Evolutionary conservation across 2,113 vertebrate species (phyloP), one percentile per base, ranked within the genome.

Genomic region (Macrotis lagotis): DNA sequence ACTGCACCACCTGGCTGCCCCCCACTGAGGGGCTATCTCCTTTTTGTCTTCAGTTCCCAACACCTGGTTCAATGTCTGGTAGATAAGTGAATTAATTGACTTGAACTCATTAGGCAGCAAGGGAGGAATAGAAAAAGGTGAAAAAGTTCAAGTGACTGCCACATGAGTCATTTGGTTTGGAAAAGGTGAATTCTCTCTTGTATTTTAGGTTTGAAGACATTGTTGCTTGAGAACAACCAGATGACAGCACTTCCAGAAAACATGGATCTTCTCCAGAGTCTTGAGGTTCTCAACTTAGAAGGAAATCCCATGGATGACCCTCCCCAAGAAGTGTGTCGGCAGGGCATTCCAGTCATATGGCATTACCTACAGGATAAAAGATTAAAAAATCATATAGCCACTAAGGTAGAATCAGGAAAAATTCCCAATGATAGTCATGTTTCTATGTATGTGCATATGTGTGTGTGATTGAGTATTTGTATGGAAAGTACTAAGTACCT

Each of bases 171-270:
- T 74, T n/a, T 53, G 28, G n/a, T 95, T 92, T 22, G 44, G 92
- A 90, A 89, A 94, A 93, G 50, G 51, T 88, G 50, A 53, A 92
- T 25, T 28, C 49, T 90, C 89, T 11, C 51, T 90, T 93, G 92
- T 92, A 96, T 95, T 96, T 97, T 92, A 98, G 98, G 92, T 74
- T 95, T 98, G 97, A 96, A 96, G 94, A 97, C 98, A 88, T 91
- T 98, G 48, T 90, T 98, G 2, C 0, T 98, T 44, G 97, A 98
- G 51, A 97, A 97, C 92, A 98, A 98, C 88, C 93, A 95, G 24
- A 92, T 98, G 93, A 97, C 95, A 4, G 19, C 48, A 47, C 95
- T 98, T 51, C 98, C 98, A 0, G 25, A 97, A 51, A n/a, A 98
- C 26, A 26, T 99, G 92, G 98, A 98, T 49, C 90, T 2, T 25